Evolutionary conservation across 2,888 invertebrate species (phyloP).

Genomic region (Ennomos fuscantarius): DNA sequence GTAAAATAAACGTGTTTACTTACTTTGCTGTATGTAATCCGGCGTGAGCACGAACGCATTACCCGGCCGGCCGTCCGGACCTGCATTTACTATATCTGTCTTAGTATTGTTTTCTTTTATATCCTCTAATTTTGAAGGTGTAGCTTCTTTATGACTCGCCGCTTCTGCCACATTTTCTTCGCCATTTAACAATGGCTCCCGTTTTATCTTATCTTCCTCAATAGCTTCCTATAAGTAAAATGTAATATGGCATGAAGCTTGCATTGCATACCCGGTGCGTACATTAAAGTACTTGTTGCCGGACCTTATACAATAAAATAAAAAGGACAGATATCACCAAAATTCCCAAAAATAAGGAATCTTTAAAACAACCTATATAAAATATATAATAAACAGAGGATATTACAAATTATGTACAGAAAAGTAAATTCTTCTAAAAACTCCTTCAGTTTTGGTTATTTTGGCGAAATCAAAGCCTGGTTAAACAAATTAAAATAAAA

Average conservation of each 20-base stretch:
- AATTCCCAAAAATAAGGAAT: no score
- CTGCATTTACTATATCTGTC: conserved; percentile 70
- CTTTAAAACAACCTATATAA: no score
- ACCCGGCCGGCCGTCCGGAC: conserved; percentile 57
- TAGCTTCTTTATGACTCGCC: conserved; percentile 69
- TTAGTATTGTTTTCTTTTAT: conserved; percentile 72
- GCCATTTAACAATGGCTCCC: conserved; percentile 70
- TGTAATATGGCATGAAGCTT: conserved; percentile 34
- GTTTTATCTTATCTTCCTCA: conserved; percentile 68
- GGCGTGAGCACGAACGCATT: conserved; percentile 94
- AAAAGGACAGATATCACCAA: conserved; percentile 1
- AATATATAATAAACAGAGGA: no score
- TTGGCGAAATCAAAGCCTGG: conserved; percentile 17
- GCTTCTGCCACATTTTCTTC: conserved; percentile 76
- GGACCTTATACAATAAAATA: neutral
- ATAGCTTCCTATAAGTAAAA: conserved; percentile 71
- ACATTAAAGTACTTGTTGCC: neutral
- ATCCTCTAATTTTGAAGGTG: conserved; percentile 71
- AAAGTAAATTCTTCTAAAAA: no score
- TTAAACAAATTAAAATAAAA: conserved; percentile 40
- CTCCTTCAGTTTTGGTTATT: no score
- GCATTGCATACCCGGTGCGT: conserved; percentile 8
- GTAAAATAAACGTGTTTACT: conserved; percentile 64
- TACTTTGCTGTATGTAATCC: conserved; percentile 97
- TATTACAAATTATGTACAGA: no score